These are phyloP conservation scores for Prosapia bicincta DNA, from an alignment of 2,888 invertebrate genomes.

Conservation along the genomic window DNA sequence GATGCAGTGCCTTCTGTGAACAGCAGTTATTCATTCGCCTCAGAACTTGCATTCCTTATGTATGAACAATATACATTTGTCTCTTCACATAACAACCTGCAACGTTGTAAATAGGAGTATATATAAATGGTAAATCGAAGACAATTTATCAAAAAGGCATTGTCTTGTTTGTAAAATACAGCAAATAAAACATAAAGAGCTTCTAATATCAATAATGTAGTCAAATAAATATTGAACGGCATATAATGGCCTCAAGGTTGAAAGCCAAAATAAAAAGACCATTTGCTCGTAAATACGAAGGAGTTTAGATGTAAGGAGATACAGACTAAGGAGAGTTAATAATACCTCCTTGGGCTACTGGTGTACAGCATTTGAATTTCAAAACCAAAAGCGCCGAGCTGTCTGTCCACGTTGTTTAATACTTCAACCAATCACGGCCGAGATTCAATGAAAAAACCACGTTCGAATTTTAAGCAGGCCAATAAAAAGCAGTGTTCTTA, in stretches of 20 bases:
- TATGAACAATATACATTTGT: not conserved
- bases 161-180: not conserved
- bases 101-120: not conserved
- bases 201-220: constrained; percentile 20
- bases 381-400: constrained; percentile 27
- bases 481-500: constrained; percentile 19
- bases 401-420: constrained; percentile 27
- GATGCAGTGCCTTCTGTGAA: not conserved
- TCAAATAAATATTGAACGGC: constrained; percentile 23
- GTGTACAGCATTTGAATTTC: constrained; percentile 24
- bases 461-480: constrained; percentile 28
- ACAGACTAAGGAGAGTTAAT: constrained; percentile 7
- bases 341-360: constrained; percentile 22
- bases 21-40: not conserved
- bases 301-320: not conserved
- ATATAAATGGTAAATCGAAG: not conserved
- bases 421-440: constrained; percentile 24
- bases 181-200: not conserved
- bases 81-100: not conserved
- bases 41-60: too few relatives aligned
- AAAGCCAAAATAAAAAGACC: not conserved
- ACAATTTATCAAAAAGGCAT: not conserved
- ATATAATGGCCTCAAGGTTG: not conserved
- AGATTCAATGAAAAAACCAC: constrained; percentile 27
- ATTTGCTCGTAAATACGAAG: not conserved